Evolutionary conservation across 1,140 invertebrate genomes (phyloP), one percentile per base, ranked within the genome.

Genomic region (Alviniconcha marisindica): DNA sequence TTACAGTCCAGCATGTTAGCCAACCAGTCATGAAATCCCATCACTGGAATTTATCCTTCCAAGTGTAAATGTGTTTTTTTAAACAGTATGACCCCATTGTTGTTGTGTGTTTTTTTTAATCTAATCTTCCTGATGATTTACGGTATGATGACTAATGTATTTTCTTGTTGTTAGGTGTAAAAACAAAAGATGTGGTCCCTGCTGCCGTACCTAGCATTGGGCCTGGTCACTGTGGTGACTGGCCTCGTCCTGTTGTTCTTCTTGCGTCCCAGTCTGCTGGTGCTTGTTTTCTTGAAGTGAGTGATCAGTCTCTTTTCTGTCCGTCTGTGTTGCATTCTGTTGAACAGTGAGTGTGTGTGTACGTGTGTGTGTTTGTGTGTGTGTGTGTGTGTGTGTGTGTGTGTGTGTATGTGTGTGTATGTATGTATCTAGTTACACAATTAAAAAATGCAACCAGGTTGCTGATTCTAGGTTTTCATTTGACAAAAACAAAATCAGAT

Each of bases 181-280:
- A n/a, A n/a, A n/a, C n/a, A n/a, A 48, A 48, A 48, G 14, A 71
- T 71, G 66, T 71, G 66, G 66, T 38, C 36, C 21, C 15, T 71
- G 15, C 10, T 71, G 10, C 69, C 36, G 31, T 71, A 40, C 36
- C 2, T 71, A 21, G 36, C 28, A 2, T 18, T 38, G 10, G 18
- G 24, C 15, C 69, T 71, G 33, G 15, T 24, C 5, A 21, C 40
- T 18, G 69, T 71, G 15, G 69, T 40, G 36, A 1, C 69, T 18
- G 36, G 18, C 3, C 18, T 71, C 4, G 1, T 40, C 21, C 36
- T 71, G 10, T 21, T 71, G 0, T 71, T 36, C 69, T 71, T 71
- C 15, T 36, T 71, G 7, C 33, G 69, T 38, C 69, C 69, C 7
- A 24, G 36, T 12, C 18, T 5, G 36, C 15, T 71, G 69, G 38